Evolutionary conservation across 2,113 vertebrate species (phyloP), one percentile per base, ranked within the genome.

Genomic region (Labeo catla): DNA sequence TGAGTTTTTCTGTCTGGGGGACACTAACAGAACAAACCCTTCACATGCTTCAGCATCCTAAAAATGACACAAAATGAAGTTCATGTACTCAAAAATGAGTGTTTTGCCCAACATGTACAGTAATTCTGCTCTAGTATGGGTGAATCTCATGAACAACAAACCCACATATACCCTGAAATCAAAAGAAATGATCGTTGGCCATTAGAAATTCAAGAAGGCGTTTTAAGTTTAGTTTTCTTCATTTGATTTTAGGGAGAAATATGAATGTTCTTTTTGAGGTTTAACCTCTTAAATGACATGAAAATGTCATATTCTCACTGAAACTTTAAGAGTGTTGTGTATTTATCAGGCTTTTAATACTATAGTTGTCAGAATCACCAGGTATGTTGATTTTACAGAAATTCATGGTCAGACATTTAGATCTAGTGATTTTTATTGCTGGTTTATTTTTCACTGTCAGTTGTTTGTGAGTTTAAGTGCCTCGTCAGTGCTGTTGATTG

Each of bases 291-390:
- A 19, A 36, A 36, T 68, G 65, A 68, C 13, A 13, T 15, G 16
- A 68, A 68, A 5, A 36, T 65, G 13, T 68, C 3, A 36, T 65
- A 13, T 36, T 68, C 7, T 68, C 28, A 36, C 65, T 36, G 65
- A 68, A 34, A 34, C 65, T 36, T 68, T 68, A 8, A 16, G 16
- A 70, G 66, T 36, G 15, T 19, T 70, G 65, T 68, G 16, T 72
- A 19, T 72, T 72, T 70, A 19, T 43, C 36, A 8, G 13, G 28
- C 28, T 4, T 36, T 34, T 68, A 68, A 68, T 36, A 23, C n/a
- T 52, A 47, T 19, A 4, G 10, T 23, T 19, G 52, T 86, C 84
- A 76, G 84, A 88, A 86, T 88, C 76, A 74, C 79, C 81, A 91
- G 86, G 72, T 76, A 66, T 85, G 50, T 86, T 73, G 21, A 83